Percentiles rank a stretch among this genome's conserved stretches.
phyloP scores from a whole-genome alignment of 1,140 invertebrate genomes.

The Micrasema longulum region DNA sequence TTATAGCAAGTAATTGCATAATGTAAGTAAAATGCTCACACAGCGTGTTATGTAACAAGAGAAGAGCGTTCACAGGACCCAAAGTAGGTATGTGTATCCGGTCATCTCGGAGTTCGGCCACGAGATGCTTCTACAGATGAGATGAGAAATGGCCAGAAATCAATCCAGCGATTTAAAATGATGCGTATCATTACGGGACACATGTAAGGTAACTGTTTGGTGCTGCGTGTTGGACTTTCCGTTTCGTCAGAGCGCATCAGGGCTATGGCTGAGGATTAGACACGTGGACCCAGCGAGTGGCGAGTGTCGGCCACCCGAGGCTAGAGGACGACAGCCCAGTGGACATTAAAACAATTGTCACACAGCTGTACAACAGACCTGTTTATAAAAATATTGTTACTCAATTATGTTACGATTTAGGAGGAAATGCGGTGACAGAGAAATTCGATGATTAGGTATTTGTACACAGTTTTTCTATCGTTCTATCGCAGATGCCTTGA shows the following conservation, averaged over 20 bases:
- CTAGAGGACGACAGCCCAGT: slow-evolving; percentile 4
- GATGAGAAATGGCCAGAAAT: slow-evolving; percentile 20
- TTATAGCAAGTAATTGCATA: too few species aligned
- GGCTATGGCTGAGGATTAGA: too few species aligned
- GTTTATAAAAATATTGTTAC: too few species aligned
- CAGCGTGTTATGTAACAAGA: neutral
- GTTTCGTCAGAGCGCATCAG: slow-evolving; percentile 48
- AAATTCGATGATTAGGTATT: too few species aligned
- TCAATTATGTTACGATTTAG: too few species aligned
- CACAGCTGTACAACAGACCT: too few species aligned
- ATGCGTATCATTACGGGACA: slow-evolving; percentile 24
- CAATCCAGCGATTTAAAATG: slow-evolving; percentile 11
- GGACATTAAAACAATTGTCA: slow-evolving; percentile 3
- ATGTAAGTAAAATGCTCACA: too few species aligned
- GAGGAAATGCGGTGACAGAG: too few species aligned
- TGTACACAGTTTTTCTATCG: too few species aligned
- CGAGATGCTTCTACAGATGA: slow-evolving; percentile 7
- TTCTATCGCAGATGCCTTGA: too few species aligned
- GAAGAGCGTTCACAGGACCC: slow-evolving; percentile 14
- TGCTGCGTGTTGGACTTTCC: slow-evolving; percentile 39
- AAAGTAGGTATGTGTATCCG: neutral
- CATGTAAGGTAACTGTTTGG: slow-evolving; percentile 10
- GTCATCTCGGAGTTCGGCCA: neutral
- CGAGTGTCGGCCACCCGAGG: slow-evolving; percentile 1
- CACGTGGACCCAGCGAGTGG: neutral